Evolutionary conservation across 2,113 vertebrate genomes (phyloP).

Genomic region (Todiramphus saurophagus): DNA sequence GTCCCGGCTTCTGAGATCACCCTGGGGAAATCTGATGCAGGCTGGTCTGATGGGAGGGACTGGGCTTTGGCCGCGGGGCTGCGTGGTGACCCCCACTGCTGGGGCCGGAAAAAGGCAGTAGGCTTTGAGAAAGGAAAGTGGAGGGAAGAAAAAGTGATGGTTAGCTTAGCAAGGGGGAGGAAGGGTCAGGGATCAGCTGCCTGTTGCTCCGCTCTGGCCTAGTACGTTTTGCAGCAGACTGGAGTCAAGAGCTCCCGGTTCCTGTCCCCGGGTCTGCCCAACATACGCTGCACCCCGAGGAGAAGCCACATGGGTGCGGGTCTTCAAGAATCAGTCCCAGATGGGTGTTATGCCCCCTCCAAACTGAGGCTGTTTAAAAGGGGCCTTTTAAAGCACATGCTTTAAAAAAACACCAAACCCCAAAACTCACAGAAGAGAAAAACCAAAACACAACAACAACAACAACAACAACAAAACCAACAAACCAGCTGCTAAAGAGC

Average conservation of each 20-base stretch:
- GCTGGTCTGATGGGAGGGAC: slow-evolving; percentile 75
- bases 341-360: not conserved
- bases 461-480: not conserved
- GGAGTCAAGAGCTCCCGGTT: not conserved
- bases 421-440: not conserved
- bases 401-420: not conserved
- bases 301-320: not conserved
- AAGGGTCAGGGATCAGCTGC: not conserved
- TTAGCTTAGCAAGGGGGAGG: not conserved
- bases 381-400: not conserved
- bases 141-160: not conserved
- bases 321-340: not conserved
- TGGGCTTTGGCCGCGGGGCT: slow-evolving; percentile 76
- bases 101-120: slow-evolving; percentile 66
- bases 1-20: slow-evolving; percentile 61
- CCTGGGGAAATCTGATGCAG: slow-evolving; percentile 61
- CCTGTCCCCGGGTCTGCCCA: not conserved
- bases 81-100: slow-evolving; percentile 63
- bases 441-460: not conserved
- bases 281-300: accelerated
- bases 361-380: not conserved
- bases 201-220: too few relatives aligned
- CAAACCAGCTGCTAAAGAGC: not conserved
- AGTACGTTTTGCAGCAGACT: not conserved
- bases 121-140: not conserved